Percentiles rank a stretch among this genome's conserved stretches.
These are phyloP conservation scores for Chloroceryle aenea DNA, from an alignment of 2,113 vertebrate species.

Conservation along the genomic window DNA sequence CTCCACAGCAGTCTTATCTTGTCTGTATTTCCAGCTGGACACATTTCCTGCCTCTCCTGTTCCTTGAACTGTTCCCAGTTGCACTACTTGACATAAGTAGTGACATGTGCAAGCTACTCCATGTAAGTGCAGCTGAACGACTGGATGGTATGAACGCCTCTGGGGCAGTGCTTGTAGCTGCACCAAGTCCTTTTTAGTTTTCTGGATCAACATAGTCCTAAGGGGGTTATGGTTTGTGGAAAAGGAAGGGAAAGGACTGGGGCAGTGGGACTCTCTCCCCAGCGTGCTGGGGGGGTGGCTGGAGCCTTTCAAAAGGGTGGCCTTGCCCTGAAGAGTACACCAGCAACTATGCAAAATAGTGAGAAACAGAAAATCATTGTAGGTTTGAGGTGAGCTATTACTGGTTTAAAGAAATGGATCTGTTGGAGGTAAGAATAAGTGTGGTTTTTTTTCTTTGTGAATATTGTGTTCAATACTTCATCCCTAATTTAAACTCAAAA, in stretches of 20 bases:
- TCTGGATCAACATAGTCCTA: fast-evolving
- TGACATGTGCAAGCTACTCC: background rate
- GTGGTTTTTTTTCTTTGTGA: background rate
- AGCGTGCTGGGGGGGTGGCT: background rate
- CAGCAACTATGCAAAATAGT: background rate
- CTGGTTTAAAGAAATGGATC: background rate
- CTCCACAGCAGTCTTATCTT: fast-evolving
- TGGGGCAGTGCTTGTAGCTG: background rate
- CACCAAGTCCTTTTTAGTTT: background rate
- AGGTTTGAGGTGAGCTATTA: background rate
- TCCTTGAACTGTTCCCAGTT: background rate
- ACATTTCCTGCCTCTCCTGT: background rate
- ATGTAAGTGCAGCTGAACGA: background rate
- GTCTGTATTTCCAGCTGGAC: fast-evolving
- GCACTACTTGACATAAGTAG: background rate
- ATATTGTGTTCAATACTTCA: background rate
- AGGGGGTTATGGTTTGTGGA: background rate
- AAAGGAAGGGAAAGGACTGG: background rate
- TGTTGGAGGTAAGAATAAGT: background rate
- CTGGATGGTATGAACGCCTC: background rate
- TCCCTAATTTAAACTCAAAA: background rate
- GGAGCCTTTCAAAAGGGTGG: background rate
- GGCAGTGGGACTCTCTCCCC: background rate
- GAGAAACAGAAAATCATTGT: background rate
- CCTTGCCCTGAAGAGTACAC: background rate